Evolutionary conservation across 2,797 vertebrate species (phyloP), one percentile per base, ranked within the genome.

Genomic region (Champsocephalus esox): DNA sequence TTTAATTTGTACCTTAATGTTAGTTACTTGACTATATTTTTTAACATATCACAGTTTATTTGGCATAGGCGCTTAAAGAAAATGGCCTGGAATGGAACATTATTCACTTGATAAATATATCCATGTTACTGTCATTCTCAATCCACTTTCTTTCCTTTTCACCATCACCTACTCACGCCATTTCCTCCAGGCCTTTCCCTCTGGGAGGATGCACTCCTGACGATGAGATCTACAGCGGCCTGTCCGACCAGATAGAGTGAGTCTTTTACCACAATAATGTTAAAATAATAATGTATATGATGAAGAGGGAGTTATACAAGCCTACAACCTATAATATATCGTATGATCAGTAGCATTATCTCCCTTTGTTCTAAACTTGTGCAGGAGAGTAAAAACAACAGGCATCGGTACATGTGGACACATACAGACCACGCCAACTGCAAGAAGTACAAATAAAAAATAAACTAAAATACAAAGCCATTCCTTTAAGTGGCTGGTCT

Each of bases 181-280:
- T 61, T 6, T 38, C 34, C 21, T 54, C 4, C 65, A 98, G 97
- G 78, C 95, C 97, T 3, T 98, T 98, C 88, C 97, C 97, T 49
- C 91, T 93, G 0, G 96, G 95, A 44, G 95, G 94, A 4, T 94
- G 90, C 34, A 32, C 93, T 58, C 83, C 92, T 4, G 97, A 98
- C 12, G 96, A 98, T 3, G 97, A 98, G 54, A 93, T 98, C 88
- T 99, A 98, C 93, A 97, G 92, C 0, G 97, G 97, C 57, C 94
- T 99, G 21, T 97, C 97, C 0, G 97, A 99, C 88, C 93, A 96
- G 86, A 98, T 98, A 0, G 97, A 98, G 97, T 99, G 88, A 97
- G 97, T 9, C 1, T 19, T 56, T 68, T 62, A 77, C 11, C 55
- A 9, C 8, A 8, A 3, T 38, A 17, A 52, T 68, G 16, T 49